Percentiles rank a stretch among this genome's conserved stretches.
Conservation (phyloP, 1,140 invertebrate species). For the Aradophagus sp. region DNA sequence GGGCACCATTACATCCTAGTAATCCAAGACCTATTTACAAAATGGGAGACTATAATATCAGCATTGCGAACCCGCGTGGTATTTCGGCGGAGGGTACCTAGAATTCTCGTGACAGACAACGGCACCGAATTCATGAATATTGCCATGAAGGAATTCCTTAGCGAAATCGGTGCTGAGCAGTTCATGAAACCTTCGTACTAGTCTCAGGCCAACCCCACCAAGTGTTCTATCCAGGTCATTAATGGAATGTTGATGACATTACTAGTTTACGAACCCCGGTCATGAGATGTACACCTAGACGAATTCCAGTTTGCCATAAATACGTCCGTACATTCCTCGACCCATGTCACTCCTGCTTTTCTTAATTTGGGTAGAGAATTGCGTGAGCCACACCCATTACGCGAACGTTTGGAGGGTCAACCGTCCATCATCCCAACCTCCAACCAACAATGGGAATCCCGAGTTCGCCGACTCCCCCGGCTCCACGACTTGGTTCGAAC, state of each 20-base stretch:
- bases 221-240: constrained; percentile 67
- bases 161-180: constrained; percentile 44
- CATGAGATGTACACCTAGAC: constrained; percentile 62
- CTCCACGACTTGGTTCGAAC: too few relatives aligned
- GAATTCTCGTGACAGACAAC: constrained; percentile 14
- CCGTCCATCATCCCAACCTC: too few relatives aligned
- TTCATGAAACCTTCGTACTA: constrained; percentile 64
- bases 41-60: constrained; percentile 6
- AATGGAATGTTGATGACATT: constrained; percentile 63
- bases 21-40: constrained; percentile 16
- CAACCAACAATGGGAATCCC: too few relatives aligned
- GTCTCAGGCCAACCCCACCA: constrained; percentile 67
- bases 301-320: constrained; percentile 33
- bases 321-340: constrained; percentile 9
- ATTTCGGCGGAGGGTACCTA: constrained; percentile 3
- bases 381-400: constrained; percentile 14
- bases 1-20: constrained; percentile 6
- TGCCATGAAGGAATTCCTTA: constrained; percentile 3
- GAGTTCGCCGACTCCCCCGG: too few relatives aligned
- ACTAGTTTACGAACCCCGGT: constrained; percentile 60
- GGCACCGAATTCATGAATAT: constrained; percentile 31
- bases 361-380: constrained; percentile 15
- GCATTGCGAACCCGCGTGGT: neutral
- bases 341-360: constrained; percentile 5
- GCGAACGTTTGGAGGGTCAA: too few relatives aligned